phyloP scores from a whole-genome alignment of 2,113 vertebrate species.

The Mola mola region DNA sequence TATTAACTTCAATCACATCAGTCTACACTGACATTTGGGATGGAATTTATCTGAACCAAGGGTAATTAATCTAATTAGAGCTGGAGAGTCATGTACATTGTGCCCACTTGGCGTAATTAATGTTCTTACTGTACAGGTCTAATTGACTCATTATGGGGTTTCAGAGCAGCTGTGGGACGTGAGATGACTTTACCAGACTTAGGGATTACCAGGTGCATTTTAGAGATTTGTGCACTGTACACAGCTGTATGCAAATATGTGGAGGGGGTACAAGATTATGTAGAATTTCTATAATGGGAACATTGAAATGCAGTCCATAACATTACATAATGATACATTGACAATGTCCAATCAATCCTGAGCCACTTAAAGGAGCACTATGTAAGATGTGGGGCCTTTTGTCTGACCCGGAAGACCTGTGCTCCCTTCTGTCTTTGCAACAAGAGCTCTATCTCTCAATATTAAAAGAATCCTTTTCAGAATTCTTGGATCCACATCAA shows the following conservation, averaged over 20 bases:
- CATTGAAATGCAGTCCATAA: too few species aligned
- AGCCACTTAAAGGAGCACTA: too few species aligned
- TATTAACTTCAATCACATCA: constrained; percentile 69
- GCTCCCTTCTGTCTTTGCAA: too few species aligned
- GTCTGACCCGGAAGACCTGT: too few species aligned
- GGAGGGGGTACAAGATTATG: too few species aligned
- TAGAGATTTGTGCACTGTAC: background rate
- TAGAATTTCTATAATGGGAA: too few species aligned
- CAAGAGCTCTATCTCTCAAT: too few species aligned
- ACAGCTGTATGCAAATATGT: background rate
- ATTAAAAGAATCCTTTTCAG: too few species aligned
- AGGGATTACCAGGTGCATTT: constrained; percentile 7
- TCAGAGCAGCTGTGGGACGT: constrained; percentile 37
- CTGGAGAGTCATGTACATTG: constrained; percentile 62
- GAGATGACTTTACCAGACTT: constrained; percentile 24
- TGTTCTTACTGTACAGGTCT: constrained; percentile 57
- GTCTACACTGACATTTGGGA: constrained; percentile 52
- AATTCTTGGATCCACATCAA: too few species aligned
- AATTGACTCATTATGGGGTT: constrained; percentile 61
- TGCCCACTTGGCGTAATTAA: constrained; percentile 61
- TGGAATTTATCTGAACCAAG: constrained; percentile 63
- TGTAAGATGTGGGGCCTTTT: too few species aligned
- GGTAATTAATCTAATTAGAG: constrained; percentile 68
- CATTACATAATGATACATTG: too few species aligned
- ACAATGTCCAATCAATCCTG: too few species aligned